Base-by-base conservation (phyloP, 2,113 vertebrate genomes). In the Rallus limicola region DNA sequence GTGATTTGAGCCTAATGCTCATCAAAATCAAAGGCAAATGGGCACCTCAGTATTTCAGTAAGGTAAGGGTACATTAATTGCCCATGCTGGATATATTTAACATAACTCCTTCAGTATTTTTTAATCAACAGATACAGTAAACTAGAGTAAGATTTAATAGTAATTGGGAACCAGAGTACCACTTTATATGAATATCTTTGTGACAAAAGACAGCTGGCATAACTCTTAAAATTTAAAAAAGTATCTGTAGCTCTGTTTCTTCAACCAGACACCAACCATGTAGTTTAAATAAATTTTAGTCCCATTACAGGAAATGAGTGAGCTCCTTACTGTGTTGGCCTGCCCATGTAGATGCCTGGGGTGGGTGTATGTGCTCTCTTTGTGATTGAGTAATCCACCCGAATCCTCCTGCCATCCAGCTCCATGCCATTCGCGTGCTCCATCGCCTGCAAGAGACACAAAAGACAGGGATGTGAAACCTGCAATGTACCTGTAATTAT, bases 361-460 rank as follows among this genome's bases (percentile, higher is more conserved):
- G 99, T 99, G 64, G 99, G 99, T 12, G 99, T 99, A 94, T 99
- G 99, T 1, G 99, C 98, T 94, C 99, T 98, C 95, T 99, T 99
- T 63, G 99, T 99, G 93, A 99, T 99, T 8, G 99, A 99, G 78
- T 98, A 99, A 97, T 99, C 99, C 92, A 99, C 99, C 53, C 99
- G 97, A 96, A 99, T 99, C 93, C 98, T 98, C 88, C 99, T 98
- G 77, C 99, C 99, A 67, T 99, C 99, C 91, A 99, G 97, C 94
- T 99, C 99, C 99, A 99, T 99, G 31, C 99, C 99, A 68, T 99
- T 99, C 40, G 98, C 99, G 76, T 98, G 98, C 93, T 99, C 99
- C 99, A 99, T 99, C 10, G 99, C 99, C 99, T 99, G 48, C 56
- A 95, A 92, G 76, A 59, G 17, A 96, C 25, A 93, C 64, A 88